These are phyloP conservation scores for Epinephelus coioides DNA, from an alignment of 2,797 vertebrate species.

Conservation along the genomic window DNA sequence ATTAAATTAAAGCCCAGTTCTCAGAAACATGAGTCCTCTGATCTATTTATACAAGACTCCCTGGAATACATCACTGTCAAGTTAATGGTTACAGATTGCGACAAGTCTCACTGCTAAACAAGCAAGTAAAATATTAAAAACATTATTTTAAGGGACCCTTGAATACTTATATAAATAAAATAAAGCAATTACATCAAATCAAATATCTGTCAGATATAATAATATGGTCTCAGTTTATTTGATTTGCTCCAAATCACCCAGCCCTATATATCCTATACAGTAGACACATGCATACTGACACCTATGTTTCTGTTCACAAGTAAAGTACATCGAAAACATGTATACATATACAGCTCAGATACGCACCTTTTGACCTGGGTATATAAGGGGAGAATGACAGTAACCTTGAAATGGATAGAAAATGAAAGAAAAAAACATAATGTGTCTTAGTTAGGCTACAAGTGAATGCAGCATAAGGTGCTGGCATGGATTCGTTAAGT, in stretches of 20 bases:
- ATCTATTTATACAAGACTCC: conserved; percentile 25
- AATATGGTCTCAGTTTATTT: too few species aligned
- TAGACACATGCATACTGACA: not conserved
- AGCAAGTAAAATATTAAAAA: not conserved
- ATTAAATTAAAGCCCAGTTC: conserved; percentile 6
- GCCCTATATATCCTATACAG: not conserved
- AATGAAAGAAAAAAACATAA: too few species aligned
- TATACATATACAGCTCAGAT: not conserved
- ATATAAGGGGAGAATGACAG: not conserved
- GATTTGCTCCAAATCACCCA: too few species aligned
- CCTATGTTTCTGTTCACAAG: not conserved
- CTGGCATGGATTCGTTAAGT: too few species aligned
- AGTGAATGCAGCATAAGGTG: too few species aligned
- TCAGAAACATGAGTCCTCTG: not conserved
- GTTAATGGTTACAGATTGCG: conserved; percentile 10
- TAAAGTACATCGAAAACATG: not conserved
- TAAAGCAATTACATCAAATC: too few species aligned
- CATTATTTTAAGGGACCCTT: not conserved
- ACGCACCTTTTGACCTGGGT: too few species aligned
- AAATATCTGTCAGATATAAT: too few species aligned
- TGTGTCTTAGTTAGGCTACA: too few species aligned
- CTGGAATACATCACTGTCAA: conserved; percentile 5
- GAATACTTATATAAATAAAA: not conserved
- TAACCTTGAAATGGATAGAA: not conserved
- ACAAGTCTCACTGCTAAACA: not conserved